A percentile compares a stretch with the other conserved stretches of the same genome.
Conservation (phyloP, 35 echinoderm and acorn worm genomes). For the Ptychodera flava region DNA sequence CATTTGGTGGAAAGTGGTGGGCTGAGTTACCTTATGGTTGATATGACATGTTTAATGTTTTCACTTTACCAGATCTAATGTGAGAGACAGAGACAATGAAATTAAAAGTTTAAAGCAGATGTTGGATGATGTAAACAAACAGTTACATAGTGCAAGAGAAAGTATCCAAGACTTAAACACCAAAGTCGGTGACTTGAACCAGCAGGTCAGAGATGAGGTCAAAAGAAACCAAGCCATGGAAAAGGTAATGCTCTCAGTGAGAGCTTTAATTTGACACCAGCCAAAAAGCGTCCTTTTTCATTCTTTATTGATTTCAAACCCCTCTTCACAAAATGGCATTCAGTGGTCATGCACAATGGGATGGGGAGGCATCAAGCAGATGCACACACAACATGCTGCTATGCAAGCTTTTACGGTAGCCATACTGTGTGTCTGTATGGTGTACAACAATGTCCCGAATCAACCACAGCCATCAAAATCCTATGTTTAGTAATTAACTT, state of each 20-base stretch:
- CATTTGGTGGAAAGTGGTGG: too few species aligned
- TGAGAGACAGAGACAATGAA: constrained; percentile 8
- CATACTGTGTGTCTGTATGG: too few species aligned
- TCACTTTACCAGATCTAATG: background rate
- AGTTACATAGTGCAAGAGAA: background rate
- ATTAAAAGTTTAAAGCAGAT: constrained; percentile 7
- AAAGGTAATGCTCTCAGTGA: constrained; percentile 11
- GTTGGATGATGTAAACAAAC: background rate
- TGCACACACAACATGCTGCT: background rate
- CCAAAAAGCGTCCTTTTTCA: too few species aligned
- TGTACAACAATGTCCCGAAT: too few species aligned
- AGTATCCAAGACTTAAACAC: background rate
- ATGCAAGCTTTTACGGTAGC: background rate
- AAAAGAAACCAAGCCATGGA: constrained; percentile 11
- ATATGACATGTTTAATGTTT: background rate
- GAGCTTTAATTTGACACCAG: too few species aligned
- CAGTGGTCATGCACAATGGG: background rate
- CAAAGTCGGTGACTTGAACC: background rate
- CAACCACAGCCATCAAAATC: too few species aligned
- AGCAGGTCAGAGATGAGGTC: constrained; percentile 6
- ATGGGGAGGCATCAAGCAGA: background rate
- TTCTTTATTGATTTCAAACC: background rate
- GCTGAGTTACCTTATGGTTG: too few species aligned
- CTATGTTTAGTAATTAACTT: too few species aligned
- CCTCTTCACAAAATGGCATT: background rate